Percentiles rank a stretch among this genome's conserved stretches.
Evolutionary conservation across 2,113 vertebrate species (phyloP).

Genomic region (Machaerirhynchus nigripectus): DNA sequence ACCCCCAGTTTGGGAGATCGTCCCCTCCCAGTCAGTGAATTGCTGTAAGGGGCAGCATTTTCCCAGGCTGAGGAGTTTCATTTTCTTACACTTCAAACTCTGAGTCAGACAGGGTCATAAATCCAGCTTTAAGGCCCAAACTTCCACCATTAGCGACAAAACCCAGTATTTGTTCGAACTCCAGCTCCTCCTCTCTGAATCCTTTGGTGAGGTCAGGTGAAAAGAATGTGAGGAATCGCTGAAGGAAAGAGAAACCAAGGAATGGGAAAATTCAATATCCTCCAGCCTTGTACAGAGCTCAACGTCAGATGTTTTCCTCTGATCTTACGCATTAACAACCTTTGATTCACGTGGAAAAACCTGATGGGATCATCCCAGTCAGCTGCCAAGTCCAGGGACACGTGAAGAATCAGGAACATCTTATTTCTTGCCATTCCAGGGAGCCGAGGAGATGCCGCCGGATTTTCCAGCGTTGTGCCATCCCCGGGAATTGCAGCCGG

Average conservation of each 20-base stretch:
- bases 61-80: not conserved
- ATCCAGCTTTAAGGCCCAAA: not conserved
- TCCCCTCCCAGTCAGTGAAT: not conserved
- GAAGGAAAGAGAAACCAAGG: not conserved
- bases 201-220: not conserved
- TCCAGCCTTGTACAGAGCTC: accelerated
- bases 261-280: not conserved
- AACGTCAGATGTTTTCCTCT: accelerated
- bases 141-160: not conserved
- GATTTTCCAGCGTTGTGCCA: not conserved
- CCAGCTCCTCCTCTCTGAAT: not conserved
- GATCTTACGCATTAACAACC: not conserved
- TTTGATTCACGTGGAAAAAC: not conserved
- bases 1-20: not conserved
- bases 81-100: not conserved
- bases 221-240: not conserved
- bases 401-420: not conserved
- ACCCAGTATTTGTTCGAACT: not conserved
- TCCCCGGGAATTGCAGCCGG: not conserved
- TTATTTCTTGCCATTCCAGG: accelerated
- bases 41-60: not conserved
- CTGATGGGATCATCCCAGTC: not conserved
- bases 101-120: not conserved
- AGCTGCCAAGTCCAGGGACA: not conserved
- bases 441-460: accelerated